Base-by-base conservation (phyloP, 2,888 invertebrate genomes). In the Eurytoma californica region DNA sequence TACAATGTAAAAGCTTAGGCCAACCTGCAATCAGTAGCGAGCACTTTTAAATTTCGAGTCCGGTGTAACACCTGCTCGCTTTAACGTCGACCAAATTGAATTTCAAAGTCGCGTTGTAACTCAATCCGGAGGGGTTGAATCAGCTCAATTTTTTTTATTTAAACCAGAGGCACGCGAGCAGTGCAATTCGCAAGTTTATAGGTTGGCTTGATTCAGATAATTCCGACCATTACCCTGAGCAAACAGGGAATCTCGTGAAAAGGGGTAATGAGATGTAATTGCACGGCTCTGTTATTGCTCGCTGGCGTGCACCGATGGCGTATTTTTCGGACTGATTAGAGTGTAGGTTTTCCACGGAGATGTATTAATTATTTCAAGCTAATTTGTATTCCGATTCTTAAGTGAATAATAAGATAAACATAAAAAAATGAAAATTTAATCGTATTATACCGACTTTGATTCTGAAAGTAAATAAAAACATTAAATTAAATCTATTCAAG, bases 251-350 rank as follows among this genome's bases (percentile, higher is more conserved):
- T 51, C 39, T 76, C 63, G 79, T 65, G 75, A 76, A 76, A 72
- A 70, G 28, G 58, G 63, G 76, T 72, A 72, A 72, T 66, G 72
- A 67, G 76, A 55, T 70, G 72, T 80, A 80, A 80, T 80, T 80
- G 76, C 63, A 72, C 72, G 61, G 67, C 49, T 61, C 60, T 66
- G 18, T 79, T 75, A 72, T 79, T 79, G 53, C 65, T 9, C 12
- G 58, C 74, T 79, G 73, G 72, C 78, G 73, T 78, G 73, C 51
- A 18, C 47, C 18, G 14, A 39, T 28, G 30, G 1, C 18, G 18
- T 63, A 20, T 7, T 20, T n/a, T n/a, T n/a, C n/a, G 63, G 49
- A 20, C 51, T 66, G 66, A 66, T 66, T 51, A 66, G 51, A 51
- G 66, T 20, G 12, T 3, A 47, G 13, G 65, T 18, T 68, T 28